phyloP scores from a whole-genome alignment of 2,797 vertebrate genomes.

The Tragelaphus eurycerus region DNA sequence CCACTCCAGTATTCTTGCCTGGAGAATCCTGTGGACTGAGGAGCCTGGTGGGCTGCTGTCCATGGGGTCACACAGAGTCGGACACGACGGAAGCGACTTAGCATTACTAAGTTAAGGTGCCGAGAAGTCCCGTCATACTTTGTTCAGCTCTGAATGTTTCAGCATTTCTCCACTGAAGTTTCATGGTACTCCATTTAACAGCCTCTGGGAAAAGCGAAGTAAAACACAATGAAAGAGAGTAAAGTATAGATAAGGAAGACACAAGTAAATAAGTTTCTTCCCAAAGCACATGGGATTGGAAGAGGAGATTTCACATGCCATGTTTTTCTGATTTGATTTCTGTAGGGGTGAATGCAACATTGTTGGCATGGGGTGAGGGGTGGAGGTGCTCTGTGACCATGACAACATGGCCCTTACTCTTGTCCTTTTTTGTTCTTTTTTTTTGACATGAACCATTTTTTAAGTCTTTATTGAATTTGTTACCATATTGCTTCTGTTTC shows the following conservation, averaged over 20 bases:
- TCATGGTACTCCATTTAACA: background rate
- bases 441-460: background rate
- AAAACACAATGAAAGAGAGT: background rate
- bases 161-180: background rate
- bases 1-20: too few species aligned
- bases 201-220: background rate
- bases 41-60: too few species aligned
- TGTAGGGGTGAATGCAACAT: background rate
- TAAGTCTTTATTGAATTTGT: background rate
- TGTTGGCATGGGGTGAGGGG: background rate
- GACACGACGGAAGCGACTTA: too few species aligned
- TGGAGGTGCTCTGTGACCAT: background rate
- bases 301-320: background rate
- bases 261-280: background rate
- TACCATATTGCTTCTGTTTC: background rate
- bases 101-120: background rate
- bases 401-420: too few species aligned
- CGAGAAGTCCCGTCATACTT: background rate
- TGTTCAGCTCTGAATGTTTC: background rate
- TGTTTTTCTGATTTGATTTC: background rate
- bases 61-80: too few species aligned
- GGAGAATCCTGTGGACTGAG: too few species aligned
- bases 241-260: background rate
- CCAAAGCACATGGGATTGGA: background rate
- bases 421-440: background rate